phyloP scores from a whole-genome alignment of 1,140 invertebrate species.

The Ips typographus region DNA sequence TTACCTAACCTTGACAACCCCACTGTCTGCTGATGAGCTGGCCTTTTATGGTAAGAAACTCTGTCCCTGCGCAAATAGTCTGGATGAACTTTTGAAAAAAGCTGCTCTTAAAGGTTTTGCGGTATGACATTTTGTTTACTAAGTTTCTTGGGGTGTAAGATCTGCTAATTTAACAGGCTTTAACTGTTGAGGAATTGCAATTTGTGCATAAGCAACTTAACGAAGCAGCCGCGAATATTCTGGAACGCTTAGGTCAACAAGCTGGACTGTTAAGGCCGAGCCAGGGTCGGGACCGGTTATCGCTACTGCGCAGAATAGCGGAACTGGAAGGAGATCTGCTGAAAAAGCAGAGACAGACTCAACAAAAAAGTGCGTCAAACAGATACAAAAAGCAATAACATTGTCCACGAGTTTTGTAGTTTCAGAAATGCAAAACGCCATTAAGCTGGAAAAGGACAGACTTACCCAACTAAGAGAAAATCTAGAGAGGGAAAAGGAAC shows the following conservation, averaged over 20 bases:
- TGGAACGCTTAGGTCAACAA: conserved; percentile 31
- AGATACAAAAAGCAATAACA: not conserved
- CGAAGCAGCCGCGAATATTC: conserved; percentile 34
- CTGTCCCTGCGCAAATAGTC: conserved; percentile 13
- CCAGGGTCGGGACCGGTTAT: conserved; percentile 34
- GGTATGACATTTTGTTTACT: conserved; percentile 3
- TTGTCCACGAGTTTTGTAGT: conserved; percentile 28
- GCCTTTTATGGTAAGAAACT: conserved; percentile 33
- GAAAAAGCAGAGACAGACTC: conserved; percentile 41
- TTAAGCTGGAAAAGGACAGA: conserved; percentile 39
- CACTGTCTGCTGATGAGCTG: conserved; percentile 36
- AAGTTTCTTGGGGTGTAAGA: not conserved
- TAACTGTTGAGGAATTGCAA: conserved; percentile 40
- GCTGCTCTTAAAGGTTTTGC: conserved; percentile 27
- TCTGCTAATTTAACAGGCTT: conserved; percentile 23
- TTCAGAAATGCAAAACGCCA: conserved; percentile 37
- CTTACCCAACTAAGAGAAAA: conserved; percentile 36
- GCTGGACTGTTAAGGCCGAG: conserved; percentile 23
- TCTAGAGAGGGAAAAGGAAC: conserved; percentile 34
- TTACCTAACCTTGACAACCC: conserved; percentile 32
- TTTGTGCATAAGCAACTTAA: conserved; percentile 38
- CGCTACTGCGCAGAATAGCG: conserved; percentile 36
- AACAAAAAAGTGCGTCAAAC: conserved; percentile 35
- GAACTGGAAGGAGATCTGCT: conserved; percentile 38
- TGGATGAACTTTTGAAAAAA: conserved; percentile 27